phyloP scores from a whole-genome alignment of 2,113 vertebrate genomes.

The Elephas maximus region DNA sequence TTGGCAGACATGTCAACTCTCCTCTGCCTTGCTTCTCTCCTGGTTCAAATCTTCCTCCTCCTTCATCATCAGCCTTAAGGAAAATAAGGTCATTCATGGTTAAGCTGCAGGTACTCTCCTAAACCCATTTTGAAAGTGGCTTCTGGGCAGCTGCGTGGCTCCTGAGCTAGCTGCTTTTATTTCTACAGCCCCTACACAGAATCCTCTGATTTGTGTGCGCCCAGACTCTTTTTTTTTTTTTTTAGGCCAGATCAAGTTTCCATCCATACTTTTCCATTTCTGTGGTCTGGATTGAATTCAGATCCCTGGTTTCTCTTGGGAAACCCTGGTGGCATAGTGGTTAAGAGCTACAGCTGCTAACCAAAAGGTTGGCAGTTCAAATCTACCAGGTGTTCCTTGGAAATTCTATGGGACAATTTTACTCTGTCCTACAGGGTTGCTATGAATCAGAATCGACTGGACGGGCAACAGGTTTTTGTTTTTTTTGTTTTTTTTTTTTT shows the following conservation, averaged over 20 bases:
- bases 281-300: neutral
- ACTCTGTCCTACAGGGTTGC: too few species aligned
- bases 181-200: accelerated
- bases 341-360: too few species aligned
- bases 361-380: too few species aligned
- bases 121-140: neutral
- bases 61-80: neutral
- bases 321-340: too few species aligned
- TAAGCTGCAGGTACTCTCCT: neutral
- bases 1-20: neutral
- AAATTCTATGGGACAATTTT: too few species aligned
- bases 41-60: neutral
- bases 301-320: neutral
- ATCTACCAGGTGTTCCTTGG: too few species aligned
- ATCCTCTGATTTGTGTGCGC: neutral
- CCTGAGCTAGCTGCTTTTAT: neutral
- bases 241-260: neutral
- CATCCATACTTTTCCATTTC: neutral
- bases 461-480: too few species aligned
- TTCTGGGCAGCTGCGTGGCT: neutral
- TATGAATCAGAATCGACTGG: too few species aligned
- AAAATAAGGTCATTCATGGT: neutral
- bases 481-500: too few species aligned
- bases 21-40: neutral
- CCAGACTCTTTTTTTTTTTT: neutral